Conservation (phyloP, 2,888 invertebrate species). For the Plebejus melissa region DNA sequence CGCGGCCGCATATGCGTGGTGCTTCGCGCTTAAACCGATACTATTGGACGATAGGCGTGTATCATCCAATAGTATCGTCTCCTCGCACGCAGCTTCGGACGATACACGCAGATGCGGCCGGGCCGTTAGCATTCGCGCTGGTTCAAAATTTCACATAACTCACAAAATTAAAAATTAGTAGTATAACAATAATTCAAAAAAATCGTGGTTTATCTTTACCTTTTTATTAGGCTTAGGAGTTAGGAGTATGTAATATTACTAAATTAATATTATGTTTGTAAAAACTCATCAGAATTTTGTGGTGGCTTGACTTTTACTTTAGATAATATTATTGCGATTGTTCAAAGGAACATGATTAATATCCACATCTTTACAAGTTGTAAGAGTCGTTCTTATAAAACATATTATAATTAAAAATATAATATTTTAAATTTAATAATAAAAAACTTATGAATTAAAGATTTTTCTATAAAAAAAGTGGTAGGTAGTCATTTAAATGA, state of each 20-base stretch:
- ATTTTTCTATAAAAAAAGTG: background rate
- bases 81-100: too few relatives aligned
- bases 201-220: background rate
- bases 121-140: background rate
- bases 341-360: background rate
- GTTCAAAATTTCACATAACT: background rate
- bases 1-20: too few relatives aligned
- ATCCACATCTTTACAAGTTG: slow-evolving; percentile 15
- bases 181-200: background rate
- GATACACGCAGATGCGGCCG: too few relatives aligned
- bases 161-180: background rate
- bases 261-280: background rate
- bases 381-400: background rate
- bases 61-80: too few relatives aligned
- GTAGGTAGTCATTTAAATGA: background rate
- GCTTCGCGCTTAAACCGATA: too few relatives aligned
- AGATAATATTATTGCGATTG: background rate
- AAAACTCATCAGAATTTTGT: background rate
- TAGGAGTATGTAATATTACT: background rate
- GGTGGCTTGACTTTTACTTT: background rate
- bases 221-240: background rate
- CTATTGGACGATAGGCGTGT: too few relatives aligned
- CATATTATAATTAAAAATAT: background rate
- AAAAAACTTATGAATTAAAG: background rate
- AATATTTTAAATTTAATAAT: background rate